Conservation (phyloP, 2,888 invertebrate species). For the Heliconius aoede region DNA sequence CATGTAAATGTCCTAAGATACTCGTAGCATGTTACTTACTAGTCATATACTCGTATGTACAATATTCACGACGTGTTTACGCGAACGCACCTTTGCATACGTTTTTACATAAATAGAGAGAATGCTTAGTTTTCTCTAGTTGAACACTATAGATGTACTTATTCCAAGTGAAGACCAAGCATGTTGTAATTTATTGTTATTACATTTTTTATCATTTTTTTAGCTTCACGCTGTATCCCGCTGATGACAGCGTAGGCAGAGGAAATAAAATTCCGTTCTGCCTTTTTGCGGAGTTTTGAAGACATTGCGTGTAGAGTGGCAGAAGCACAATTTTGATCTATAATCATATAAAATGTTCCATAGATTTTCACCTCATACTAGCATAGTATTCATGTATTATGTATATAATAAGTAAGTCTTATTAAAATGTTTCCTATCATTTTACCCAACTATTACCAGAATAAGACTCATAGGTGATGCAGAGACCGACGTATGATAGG, state of each 20-base stretch:
- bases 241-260: no score
- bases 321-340: no score
- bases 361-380: not conserved
- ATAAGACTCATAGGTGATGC: conserved; percentile 37
- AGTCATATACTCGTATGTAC: conserved; percentile 9
- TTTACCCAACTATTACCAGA: conserved; percentile 14
- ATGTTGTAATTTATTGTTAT: no score
- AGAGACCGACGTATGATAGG: conserved; percentile 45
- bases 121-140: conserved; percentile 35
- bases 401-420: no score
- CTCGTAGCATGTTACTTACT: conserved; percentile 26
- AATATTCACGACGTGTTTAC: conserved; percentile 33
- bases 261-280: no score
- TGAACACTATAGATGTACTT: conserved; percentile 16
- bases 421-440: conserved; percentile 2
- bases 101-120: conserved; percentile 39
- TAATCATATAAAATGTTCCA: not conserved
- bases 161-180: not conserved
- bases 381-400: not conserved
- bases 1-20: conserved; percentile 16
- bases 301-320: no score
- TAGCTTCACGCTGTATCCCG: no score
- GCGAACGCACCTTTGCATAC: conserved; percentile 39
- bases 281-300: no score
- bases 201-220: no score